phyloP scores from a whole-genome alignment of 2,797 vertebrate species.

The Catostomus latipinnis region DNA sequence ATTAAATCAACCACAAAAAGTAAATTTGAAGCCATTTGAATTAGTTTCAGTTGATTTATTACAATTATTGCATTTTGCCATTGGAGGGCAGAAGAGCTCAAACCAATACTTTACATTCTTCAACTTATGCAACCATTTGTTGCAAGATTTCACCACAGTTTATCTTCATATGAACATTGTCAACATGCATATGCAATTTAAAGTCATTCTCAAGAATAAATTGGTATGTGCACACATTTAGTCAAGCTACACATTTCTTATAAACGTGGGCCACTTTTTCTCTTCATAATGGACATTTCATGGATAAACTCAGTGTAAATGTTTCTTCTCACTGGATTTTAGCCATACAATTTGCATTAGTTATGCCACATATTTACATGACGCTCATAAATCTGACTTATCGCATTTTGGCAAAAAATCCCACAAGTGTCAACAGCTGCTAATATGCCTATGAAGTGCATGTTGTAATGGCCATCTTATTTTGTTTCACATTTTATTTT shows the following conservation, averaged over 20 bases:
- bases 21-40: no score
- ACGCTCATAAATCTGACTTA: conserved; percentile 9
- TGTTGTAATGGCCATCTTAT: neutral
- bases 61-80: no score
- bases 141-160: neutral
- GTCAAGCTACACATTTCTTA: conserved; percentile 3
- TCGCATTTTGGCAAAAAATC: neutral
- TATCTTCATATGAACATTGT: conserved; percentile 2
- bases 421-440: conserved; percentile 6
- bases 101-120: conserved; percentile 2
- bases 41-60: no score
- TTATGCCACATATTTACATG: neutral
- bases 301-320: neutral
- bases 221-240: neutral
- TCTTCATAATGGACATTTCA: conserved; percentile 1
- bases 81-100: no score
- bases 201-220: neutral
- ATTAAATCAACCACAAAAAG: no score
- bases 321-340: conserved; percentile 1
- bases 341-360: neutral
- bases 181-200: conserved; percentile 13
- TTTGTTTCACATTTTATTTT: conserved; percentile 2
- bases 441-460: neutral
- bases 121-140: neutral
- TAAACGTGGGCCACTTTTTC: neutral